Evolutionary conservation across 30 jellyfish, hydroid and myxozoan genomes (phyloP), one percentile per base, ranked within the genome.

Genomic region (Hydractinia symbiolongicarpus): DNA sequence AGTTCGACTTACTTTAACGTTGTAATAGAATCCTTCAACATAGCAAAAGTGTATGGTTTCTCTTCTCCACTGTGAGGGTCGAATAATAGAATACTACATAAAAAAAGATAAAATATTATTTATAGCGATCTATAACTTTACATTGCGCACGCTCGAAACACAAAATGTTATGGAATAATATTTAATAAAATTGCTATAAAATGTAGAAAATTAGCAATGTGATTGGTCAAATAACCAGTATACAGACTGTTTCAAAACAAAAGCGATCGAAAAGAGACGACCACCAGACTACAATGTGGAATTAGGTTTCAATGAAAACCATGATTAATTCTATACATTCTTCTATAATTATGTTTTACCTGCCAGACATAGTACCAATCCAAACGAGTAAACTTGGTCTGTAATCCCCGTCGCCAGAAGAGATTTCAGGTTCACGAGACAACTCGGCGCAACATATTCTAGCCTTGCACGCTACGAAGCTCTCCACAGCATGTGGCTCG

Each of bases 361-460:
- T 83, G 61, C 98, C 98, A 53, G 98, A 44, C 93, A 92, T 87
- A 1, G 98, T 92, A 51, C 98, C 98, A 71, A 89, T 72, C 98
- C 98, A 92, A 4, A 92, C 79, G 10, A 13, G 52, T 6, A 64
- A 13, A 64, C 9, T 6, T 16, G 69, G 69, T 13, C 17, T 11
- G 7, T 6, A 51, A 54, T 13, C 78, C 58, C 85, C 61, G 21
- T 56, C 83, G 44, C 44, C 44, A 30, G 44, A 30, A 30, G 44
- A 30, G 44, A 30, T 30, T 30, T 71, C 90, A 52, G 73, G 73
- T 11, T 76, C 96, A 30, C 44, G 44, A 30, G 44, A 30, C 50
- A 81, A 83, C 81, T 92, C 98, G 13, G 98, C 98, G 15, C 95
- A 79, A n/a, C 90, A 84, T 4, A 92, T 92, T 49, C 98, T 67